Base-by-base conservation (phyloP, 2,797 vertebrate species). In the Pitangus sulphuratus region DNA sequence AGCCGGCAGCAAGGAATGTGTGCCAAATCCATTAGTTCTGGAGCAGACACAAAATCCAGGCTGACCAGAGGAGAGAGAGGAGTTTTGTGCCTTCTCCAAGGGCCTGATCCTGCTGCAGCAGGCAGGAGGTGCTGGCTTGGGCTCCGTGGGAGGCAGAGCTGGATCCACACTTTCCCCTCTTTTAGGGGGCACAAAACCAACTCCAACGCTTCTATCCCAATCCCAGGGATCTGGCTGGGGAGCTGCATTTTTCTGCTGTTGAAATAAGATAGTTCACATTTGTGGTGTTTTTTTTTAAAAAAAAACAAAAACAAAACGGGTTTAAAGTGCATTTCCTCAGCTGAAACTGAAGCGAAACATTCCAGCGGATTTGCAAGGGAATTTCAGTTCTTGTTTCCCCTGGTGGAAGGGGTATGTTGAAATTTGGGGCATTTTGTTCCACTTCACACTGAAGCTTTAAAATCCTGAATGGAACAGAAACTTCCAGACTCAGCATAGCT, bases 321-420 rank as follows among this genome's bases (percentile, higher is more conserved):
- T 95, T 95, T 89, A 95, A 96, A 95, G 94, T 91, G 91, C 90
- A 82, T 95, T 95, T 89, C 87, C 86, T 86, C 81, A 94, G 94
- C 91, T 65, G 79, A 84, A 91, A 90, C 33, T 37, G 87, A 87
- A 95, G 64, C 0, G 7, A 56, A 95, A 57, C 24, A 21, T 95
- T 96, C 93, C 93, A 84, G 87, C 0, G 1, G 68, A 77, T 94
- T 91, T 62, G 79, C 80, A 75, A 51, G 86, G 90, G 65, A 77
- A 83, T 74, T 83, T 69, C 53, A 30, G 45, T 91, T 81, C 83
- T 88, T 6, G 0, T 95, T 97, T 94, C 75, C 93, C 89, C 85
- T 78, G 1, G 28, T 89, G 70, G 40, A 89, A 76, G 89, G 68
- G 72, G 6, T 54, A 19, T 89, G 94, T 88, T n/a, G 90, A 94